phyloP scores from a whole-genome alignment of 1,140 invertebrate genomes.

The Bombus affinis region DNA sequence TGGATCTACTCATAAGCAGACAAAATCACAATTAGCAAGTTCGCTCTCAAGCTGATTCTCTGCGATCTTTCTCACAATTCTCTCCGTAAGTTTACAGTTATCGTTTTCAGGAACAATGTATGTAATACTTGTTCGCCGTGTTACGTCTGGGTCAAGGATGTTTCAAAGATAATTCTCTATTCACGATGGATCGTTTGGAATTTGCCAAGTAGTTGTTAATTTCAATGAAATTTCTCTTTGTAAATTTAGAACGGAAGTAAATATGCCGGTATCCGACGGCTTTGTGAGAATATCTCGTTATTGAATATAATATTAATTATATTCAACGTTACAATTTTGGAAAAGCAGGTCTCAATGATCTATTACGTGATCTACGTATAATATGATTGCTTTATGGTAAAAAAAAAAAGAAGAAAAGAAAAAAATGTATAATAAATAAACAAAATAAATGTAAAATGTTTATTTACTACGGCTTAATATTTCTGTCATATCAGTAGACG shows the following conservation, averaged over 20 bases:
- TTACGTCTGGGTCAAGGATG: conserved; percentile 36
- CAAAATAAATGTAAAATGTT: too few species aligned
- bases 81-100: conserved; percentile 12
- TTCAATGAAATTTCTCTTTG: not conserved
- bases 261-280: too few species aligned
- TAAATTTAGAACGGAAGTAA: not conserved
- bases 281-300: not conserved
- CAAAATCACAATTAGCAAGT: not conserved
- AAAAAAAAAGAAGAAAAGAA: too few species aligned
- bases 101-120: conserved; percentile 23
- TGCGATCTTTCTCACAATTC: conserved; percentile 24
- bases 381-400: too few species aligned
- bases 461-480: not conserved
- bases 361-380: not conserved
- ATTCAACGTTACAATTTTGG: not conserved
- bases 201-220: not conserved
- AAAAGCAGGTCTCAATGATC: not conserved
- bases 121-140: not conserved
- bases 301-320: too few species aligned
- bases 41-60: conserved; percentile 19
- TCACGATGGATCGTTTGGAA: not conserved
- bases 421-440: not conserved
- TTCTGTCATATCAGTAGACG: not conserved
- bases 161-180: not conserved
- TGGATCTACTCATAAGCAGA: not conserved